phyloP scores from a whole-genome alignment of 37 sponge, comb jelly and placozoan genomes.

The Theonella swinhoei region DNA sequence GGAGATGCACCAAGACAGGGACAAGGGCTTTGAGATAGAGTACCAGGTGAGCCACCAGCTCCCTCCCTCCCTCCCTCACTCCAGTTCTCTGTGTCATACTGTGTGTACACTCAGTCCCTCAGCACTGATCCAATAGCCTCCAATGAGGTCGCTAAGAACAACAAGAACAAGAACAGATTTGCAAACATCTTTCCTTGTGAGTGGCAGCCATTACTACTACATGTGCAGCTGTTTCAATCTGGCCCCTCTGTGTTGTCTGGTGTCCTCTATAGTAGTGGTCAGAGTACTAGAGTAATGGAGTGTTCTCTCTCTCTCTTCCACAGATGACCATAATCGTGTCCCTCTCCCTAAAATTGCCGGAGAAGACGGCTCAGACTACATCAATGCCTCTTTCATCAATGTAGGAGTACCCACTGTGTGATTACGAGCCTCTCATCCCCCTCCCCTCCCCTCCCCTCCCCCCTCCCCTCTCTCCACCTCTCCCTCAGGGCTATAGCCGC shows the following conservation, averaged over 20 bases:
- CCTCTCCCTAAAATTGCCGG: slow-evolving; percentile 28
- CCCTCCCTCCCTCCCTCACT: slow-evolving; percentile 37
- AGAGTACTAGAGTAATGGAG: background rate
- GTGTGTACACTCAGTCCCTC: background rate
- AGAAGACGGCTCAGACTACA: slow-evolving; percentile 51
- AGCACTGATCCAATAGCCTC: background rate
- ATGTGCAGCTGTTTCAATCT: background rate
- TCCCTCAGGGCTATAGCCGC: slow-evolving; percentile 37
- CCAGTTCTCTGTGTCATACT: background rate
- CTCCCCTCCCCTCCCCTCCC: background rate
- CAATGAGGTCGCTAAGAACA: slow-evolving; percentile 7
- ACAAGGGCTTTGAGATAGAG: slow-evolving; percentile 72
- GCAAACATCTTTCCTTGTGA: slow-evolving; percentile 73
- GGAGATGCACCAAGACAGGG: slow-evolving; percentile 64
- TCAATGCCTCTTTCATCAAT: slow-evolving; percentile 65
- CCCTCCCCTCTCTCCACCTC: too few relatives aligned
- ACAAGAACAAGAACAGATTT: slow-evolving; percentile 63
- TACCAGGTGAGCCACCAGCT: slow-evolving; percentile 52
- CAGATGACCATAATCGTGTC: slow-evolving; percentile 66
- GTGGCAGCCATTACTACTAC: background rate
- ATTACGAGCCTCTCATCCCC: background rate
- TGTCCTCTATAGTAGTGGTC: too few relatives aligned
- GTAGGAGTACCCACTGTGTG: slow-evolving; percentile 4
- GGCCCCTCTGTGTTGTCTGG: background rate
- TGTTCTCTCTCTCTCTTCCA: background rate